Conservation (phyloP, 2,797 vertebrate genomes). For the Lepus oiostolus region DNA sequence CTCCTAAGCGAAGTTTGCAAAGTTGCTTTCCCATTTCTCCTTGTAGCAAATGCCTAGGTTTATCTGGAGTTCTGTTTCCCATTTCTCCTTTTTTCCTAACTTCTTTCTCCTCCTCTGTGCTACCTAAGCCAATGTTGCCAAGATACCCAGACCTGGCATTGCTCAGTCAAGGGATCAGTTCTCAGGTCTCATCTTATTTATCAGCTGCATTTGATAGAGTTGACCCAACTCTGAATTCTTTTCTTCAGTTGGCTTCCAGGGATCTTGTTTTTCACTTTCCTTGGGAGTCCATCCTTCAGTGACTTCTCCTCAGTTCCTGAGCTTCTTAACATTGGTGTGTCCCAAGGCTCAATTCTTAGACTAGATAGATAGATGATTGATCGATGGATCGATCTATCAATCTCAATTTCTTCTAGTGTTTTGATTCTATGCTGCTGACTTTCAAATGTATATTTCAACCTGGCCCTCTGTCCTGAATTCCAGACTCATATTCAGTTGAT, state of each 20-base stretch:
- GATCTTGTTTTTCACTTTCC: neutral
- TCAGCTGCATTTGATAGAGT: neutral
- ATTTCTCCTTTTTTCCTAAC: constrained; percentile 7
- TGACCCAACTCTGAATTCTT: neutral
- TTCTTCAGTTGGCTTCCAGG: neutral
- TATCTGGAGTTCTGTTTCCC: neutral
- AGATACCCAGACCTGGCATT: no score
- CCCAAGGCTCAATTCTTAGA: neutral
- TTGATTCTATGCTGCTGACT: neutral
- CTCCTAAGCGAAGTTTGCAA: neutral
- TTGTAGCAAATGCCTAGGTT: neutral
- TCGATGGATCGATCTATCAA: no score
- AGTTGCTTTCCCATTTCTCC: neutral
- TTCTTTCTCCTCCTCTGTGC: neutral
- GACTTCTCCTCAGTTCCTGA: neutral
- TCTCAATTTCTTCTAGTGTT: neutral
- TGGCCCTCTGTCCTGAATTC: neutral
- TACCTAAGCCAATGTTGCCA: neutral
- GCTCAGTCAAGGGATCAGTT: neutral
- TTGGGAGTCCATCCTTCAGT: neutral
- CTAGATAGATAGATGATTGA: no score
- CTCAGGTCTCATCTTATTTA: neutral
- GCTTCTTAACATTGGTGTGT: neutral
- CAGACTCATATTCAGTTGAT: neutral
- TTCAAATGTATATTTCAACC: neutral